Evolutionary conservation across 2,113 vertebrate species (phyloP), one percentile per base, ranked within the genome.

Genomic region (Pachyramphus minor): DNA sequence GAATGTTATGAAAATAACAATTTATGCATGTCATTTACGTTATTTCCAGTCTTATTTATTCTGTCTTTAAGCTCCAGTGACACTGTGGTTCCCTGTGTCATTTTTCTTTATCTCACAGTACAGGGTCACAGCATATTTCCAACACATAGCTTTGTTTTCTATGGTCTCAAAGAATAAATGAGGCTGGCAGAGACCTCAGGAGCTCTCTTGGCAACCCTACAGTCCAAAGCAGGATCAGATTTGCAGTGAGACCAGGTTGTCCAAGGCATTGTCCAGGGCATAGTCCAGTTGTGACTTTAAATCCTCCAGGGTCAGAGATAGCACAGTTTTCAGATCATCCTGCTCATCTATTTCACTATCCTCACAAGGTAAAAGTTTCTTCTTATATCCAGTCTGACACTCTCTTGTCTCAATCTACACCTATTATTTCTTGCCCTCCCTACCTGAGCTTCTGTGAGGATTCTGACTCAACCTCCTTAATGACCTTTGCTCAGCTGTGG

Each of bases 1-100:
- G 78, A 83, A 87, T 88, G 64, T n/a, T 84, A 75, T 78, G 64
- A 93, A 95, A 95, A 90, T 84, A 94, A 64, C 19, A 41, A 93
- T 89, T 96, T 96, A 84, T 87, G 73, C 69, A 81, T 87, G 60
- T 78, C 42, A 78, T 94, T 93, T 95, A 67, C 18, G 31, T 39
- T 78, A 35, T 89, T 95, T 87, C 28, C 33, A 86, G 31, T 64
- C 25, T 84, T 96, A 75, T 45, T 92, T 89, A 90, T 96, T 94
- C 44, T 81, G 52, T 68, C 64, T 94, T 95, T 87, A 89, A 68
- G 19, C 80, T 84, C 9, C 69, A 84, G 41, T 82, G 66, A 72
- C 69, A 84, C 59, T 72, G 17, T 88, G 9, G 35, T 90, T 94
- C 83, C 14, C 49, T 35, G 19, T 85, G 76, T 90, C 37, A 76